phyloP scores from a whole-genome alignment of 2,113 vertebrate genomes.

The Myocastor coypus region DNA sequence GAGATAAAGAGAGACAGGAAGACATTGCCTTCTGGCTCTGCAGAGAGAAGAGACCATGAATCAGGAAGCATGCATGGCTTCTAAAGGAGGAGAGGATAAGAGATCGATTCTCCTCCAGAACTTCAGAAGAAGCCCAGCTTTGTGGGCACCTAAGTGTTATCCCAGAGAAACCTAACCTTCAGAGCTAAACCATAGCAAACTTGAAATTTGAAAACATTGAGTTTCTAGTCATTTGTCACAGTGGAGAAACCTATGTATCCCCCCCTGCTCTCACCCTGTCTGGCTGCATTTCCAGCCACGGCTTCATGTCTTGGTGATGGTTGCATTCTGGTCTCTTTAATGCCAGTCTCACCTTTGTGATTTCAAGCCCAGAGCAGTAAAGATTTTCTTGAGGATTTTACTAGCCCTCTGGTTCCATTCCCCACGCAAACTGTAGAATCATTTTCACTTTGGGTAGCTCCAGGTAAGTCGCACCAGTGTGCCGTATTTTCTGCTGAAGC shows the following conservation, averaged over 20 bases:
- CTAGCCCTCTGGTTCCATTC: background rate
- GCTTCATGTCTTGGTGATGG: background rate
- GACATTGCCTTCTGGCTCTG: background rate
- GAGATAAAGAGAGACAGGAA: background rate
- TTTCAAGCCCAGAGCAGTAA: background rate
- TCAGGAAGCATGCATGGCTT: background rate
- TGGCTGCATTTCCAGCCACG: background rate
- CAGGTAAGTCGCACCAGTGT: background rate
- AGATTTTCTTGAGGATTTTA: background rate
- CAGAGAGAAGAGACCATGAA: background rate
- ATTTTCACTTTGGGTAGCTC: background rate
- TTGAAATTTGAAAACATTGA: background rate
- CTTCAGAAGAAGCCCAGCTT: background rate
- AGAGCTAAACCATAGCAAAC: background rate
- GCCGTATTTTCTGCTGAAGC: background rate
- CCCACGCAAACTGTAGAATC: background rate
- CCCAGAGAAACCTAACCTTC: background rate
- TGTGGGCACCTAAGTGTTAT: background rate
- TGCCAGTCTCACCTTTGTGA: background rate
- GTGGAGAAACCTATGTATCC: background rate
- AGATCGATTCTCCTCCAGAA: background rate
- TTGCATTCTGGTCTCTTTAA: background rate
- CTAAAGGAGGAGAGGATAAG: background rate
- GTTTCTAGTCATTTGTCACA: background rate
- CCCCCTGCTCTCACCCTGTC: background rate